Evolutionary conservation across 2,797 vertebrate species (phyloP), one percentile per base, ranked within the genome.

Genomic region (Bovichtus variegatus): DNA sequence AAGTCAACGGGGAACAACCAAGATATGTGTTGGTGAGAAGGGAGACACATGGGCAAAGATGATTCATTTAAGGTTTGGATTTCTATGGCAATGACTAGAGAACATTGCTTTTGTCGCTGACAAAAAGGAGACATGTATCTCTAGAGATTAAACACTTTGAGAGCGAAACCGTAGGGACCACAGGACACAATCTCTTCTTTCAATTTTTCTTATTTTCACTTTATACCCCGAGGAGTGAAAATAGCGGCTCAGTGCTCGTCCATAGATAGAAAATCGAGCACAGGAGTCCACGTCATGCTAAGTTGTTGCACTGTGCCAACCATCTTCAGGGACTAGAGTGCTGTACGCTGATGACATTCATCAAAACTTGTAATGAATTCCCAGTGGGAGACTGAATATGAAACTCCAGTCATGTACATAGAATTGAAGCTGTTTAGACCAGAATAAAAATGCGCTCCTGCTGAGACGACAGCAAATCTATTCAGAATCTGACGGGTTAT

Each of bases 321-420:
- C 61, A 6, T 71, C 73, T 67, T 41, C 13, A 23, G 58, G 27
- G 67, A 82, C 47, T 7, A 27, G 53, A 71, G 51, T 15, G 29
- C 71, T 18, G 29, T 51, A 59, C 34, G 18, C 69, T 77, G 74
- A 89, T 86, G 80, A 85, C 58, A 74, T 87, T 85, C 73, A 83
- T 83, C 49, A 87, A 78, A 85, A 80, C 62, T 60, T 81, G 70
- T 76, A 84, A 87, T 90, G 80, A 75, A 73, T 74, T 84, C 74
- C 51, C 82, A 75, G 80, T 51, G 31, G 78, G 81, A 66, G 43
- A 13, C 21, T 16, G 53, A 63, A 72, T 68, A 71, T 82, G 46
- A 85, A 77, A 83, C 68, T 73, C 16, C 27, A 38, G 49, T 40
- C 66, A 13, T 77, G 46, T 34, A 25, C 59, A 60, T 43, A 29